Evolutionary conservation across 2,888 invertebrate genomes (phyloP).

Genomic region (Diarsia brunnea): DNA sequence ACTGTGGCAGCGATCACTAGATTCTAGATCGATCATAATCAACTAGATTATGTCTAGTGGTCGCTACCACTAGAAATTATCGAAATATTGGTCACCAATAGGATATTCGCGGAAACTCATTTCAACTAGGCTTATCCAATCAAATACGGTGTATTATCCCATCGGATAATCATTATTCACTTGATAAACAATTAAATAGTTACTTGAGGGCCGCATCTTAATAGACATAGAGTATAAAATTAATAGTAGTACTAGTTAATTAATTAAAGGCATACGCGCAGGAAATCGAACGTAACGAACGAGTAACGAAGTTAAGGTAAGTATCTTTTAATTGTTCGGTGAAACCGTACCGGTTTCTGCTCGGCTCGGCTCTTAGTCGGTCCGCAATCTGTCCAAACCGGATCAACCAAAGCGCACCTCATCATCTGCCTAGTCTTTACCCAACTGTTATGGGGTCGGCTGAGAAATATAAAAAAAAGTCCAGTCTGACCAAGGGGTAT

Average conservation of each 20-base stretch:
- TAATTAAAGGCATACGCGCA: not conserved
- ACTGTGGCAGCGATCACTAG: no score
- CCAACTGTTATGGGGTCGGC: no score
- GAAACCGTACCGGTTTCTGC: no score
- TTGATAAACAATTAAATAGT: conserved; percentile 44
- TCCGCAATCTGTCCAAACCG: not conserved
- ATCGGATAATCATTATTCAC: conserved; percentile 45
- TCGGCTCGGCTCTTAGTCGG: no score
- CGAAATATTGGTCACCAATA: not conserved
- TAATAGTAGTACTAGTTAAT: not conserved
- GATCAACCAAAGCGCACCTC: not conserved
- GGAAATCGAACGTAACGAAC: not conserved
- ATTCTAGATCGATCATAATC: no score
- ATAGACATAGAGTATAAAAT: conserved; percentile 17
- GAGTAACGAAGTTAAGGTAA: no score
- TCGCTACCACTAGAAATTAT: not conserved
- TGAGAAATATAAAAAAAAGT: no score
- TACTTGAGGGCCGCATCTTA: conserved; percentile 44
- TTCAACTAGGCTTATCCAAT: conserved; percentile 9
- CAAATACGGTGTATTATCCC: conserved; percentile 3
- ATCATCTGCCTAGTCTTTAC: not conserved
- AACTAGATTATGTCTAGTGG: no score
- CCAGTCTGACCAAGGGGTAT: no score
- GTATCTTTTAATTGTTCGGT: not conserved
- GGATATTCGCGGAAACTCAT: not conserved